Conservation (phyloP, 2,888 invertebrate genomes). For the Hirudinaria manillensis region DNA sequence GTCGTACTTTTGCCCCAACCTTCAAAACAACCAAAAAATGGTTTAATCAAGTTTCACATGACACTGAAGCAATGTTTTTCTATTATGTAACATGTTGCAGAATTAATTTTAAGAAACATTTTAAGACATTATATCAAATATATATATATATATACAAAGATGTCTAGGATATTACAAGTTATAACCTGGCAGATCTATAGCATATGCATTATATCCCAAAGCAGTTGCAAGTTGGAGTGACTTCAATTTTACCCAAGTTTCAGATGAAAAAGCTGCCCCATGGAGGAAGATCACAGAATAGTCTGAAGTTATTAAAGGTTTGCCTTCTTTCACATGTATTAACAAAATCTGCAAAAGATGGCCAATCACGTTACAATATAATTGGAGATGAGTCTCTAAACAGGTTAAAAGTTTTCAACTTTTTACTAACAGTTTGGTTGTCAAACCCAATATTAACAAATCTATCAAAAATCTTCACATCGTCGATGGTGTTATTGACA, state of each 20-base stretch:
- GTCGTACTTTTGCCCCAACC: conserved; percentile 44
- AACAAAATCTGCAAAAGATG: background rate
- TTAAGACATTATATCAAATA: too few relatives aligned
- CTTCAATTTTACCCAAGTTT: conserved; percentile 55
- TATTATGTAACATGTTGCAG: too few relatives aligned
- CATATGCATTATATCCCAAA: conserved; percentile 54
- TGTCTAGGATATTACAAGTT: too few relatives aligned
- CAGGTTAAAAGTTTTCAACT: too few relatives aligned
- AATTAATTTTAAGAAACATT: too few relatives aligned
- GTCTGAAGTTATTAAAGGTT: conserved; percentile 14
- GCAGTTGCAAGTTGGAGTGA: conserved; percentile 53
- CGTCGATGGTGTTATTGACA: too few relatives aligned
- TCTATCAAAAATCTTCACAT: too few relatives aligned
- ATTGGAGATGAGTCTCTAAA: too few relatives aligned
- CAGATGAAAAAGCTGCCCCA: conserved; percentile 55
- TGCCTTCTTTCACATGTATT: conserved; percentile 25
- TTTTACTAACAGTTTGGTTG: too few relatives aligned
- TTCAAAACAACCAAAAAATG: conserved; percentile 35
- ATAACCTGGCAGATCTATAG: conserved; percentile 57
- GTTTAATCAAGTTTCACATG: background rate
- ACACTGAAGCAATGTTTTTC: background rate
- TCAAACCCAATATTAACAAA: too few relatives aligned
- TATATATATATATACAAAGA: too few relatives aligned
- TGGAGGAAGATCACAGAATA: conserved; percentile 54
- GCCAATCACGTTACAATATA: background rate